Percentiles rank a stretch among this genome's conserved stretches.
phyloP scores from a whole-genome alignment of 2,797 vertebrate genomes.

The Salmo trutta region DNA sequence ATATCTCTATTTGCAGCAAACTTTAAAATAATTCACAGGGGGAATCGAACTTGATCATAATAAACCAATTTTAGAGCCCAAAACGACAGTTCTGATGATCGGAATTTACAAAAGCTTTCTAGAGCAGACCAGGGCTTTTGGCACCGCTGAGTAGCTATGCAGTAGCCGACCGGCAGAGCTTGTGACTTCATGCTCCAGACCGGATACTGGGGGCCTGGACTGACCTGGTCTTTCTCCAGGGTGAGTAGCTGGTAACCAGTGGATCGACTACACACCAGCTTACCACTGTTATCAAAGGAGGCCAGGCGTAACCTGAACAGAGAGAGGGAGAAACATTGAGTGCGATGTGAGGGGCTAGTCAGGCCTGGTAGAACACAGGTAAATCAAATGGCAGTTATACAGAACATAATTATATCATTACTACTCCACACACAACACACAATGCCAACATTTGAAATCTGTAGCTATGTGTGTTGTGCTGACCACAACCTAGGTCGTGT shows the following conservation, averaged over 20 bases:
- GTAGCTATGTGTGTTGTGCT: not conserved
- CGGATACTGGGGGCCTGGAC: too few relatives aligned
- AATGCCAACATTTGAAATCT: not conserved
- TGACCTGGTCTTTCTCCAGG: conserved; percentile 96
- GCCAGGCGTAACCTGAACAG: conserved; percentile 86
- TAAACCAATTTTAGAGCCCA: too few relatives aligned
- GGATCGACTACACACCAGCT: conserved; percentile 89
- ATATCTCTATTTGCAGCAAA: too few relatives aligned
- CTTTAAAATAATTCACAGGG: too few relatives aligned
- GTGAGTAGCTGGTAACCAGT: conserved; percentile 94
- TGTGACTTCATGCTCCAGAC: too few relatives aligned
- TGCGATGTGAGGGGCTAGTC: not conserved
- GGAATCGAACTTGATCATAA: too few relatives aligned
- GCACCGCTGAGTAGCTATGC: too few relatives aligned
- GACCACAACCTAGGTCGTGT: not conserved
- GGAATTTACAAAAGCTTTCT: too few relatives aligned
- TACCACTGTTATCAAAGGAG: conserved; percentile 91
- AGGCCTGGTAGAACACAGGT: not conserved
- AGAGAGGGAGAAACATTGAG: not conserved
- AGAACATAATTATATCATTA: not conserved
- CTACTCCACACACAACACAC: not conserved
- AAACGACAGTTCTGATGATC: too few relatives aligned
- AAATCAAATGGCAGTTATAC: not conserved
- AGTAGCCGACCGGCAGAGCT: too few relatives aligned
- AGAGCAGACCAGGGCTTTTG: too few relatives aligned